Conservation (phyloP, 2,797 vertebrate genomes). For the Chloroceryle inda region DNA sequence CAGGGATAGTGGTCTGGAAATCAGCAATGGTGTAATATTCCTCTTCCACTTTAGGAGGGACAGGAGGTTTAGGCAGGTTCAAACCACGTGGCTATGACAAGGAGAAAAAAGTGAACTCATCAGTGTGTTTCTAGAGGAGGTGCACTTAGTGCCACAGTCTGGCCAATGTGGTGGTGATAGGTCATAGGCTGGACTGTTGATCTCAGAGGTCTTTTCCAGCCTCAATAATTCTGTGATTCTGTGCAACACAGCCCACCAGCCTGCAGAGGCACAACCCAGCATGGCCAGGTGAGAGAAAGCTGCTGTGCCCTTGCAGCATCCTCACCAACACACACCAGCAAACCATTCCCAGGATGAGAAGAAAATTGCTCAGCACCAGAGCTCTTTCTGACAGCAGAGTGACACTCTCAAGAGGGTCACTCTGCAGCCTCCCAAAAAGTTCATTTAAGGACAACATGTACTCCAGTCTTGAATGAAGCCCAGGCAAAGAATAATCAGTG, state of each 20-base stretch:
- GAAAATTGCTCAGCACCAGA: neutral
- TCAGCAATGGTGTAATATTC: constrained; percentile 98
- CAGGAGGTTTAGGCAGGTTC: constrained; percentile 94
- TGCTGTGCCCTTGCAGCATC: neutral
- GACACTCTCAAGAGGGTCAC: too few relatives aligned
- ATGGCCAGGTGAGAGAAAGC: neutral
- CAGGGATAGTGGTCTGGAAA: constrained; percentile 97
- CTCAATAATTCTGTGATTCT: too few relatives aligned
- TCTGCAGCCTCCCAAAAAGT: neutral
- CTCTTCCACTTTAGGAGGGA: constrained; percentile 95
- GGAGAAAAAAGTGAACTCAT: neutral
- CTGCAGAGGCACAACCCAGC: neutral
- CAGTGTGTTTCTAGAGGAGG: neutral
- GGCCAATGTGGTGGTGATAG: too few relatives aligned
- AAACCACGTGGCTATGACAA: constrained; percentile 89
- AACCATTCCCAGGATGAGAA: neutral
- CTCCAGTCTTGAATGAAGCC: neutral
- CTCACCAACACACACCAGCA: neutral
- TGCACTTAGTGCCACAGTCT: too few relatives aligned
- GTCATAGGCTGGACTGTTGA: too few relatives aligned
- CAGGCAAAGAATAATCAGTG: neutral
- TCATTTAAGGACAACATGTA: neutral
- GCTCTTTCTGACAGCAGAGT: neutral
- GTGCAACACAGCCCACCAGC: neutral
- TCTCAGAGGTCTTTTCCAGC: too few relatives aligned